These are phyloP conservation scores for Hemaris fuciformis DNA, from an alignment of 2,888 invertebrate genomes.

Conservation along the genomic window DNA sequence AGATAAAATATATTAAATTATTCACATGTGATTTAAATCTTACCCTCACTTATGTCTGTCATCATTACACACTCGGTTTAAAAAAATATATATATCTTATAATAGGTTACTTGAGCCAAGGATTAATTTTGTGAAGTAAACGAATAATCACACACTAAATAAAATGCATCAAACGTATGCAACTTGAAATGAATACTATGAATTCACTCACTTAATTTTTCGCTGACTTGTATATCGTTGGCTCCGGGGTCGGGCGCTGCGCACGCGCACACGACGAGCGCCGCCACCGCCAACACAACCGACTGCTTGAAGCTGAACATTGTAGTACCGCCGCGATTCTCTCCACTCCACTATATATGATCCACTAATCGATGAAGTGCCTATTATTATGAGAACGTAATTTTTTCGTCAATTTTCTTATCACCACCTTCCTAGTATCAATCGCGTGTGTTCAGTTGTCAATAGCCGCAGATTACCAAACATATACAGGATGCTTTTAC, in stretches of 20 bases:
- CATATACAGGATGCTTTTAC: neutral
- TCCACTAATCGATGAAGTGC: constrained; percentile 19
- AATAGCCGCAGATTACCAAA: neutral
- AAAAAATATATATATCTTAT: too few species aligned
- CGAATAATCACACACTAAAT: neutral
- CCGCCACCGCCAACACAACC: constrained; percentile 41
- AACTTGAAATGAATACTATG: neutral
- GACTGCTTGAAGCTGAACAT: constrained; percentile 37
- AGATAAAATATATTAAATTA: too few species aligned
- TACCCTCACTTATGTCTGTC: neutral
- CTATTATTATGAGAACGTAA: neutral
- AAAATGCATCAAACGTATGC: neutral
- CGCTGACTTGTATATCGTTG: constrained; percentile 26
- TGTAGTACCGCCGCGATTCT: constrained; percentile 29
- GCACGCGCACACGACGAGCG: constrained; percentile 35
- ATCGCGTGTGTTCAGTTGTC: neutral
- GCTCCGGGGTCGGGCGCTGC: constrained; percentile 34
- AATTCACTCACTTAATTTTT: constrained; percentile 14
- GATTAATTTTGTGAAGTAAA: too few species aligned
- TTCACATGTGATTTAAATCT: neutral
- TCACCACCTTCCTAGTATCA: constrained; percentile 1
- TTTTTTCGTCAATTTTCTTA: constrained; percentile 12
- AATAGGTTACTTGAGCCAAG: too few species aligned
- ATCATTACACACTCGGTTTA: neutral
- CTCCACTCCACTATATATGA: constrained; percentile 38